Evolutionary conservation across 2,888 invertebrate genomes (phyloP), one percentile per base, ranked within the genome.

Genomic region (Phania funesta): DNA sequence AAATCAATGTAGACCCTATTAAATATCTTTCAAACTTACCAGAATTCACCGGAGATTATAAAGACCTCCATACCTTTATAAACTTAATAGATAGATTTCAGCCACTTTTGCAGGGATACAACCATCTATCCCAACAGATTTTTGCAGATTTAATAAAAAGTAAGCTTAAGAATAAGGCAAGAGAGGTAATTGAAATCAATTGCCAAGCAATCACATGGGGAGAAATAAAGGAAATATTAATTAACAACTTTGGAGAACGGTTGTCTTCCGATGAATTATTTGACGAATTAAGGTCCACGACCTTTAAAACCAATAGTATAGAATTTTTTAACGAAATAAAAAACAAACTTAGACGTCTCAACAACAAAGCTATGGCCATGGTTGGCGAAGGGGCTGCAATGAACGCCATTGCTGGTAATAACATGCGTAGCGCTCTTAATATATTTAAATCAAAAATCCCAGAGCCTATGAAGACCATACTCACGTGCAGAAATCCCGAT

Each of bases 161-260:
- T 26, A 26, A 44, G 16, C n/a, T 44, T 16, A 80, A 77, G 24
- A 77, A 58, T 7, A 83, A 65, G 48, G 78, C 83, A 22, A 64
- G 68, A 32, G 77, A 83, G 52, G 48, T 74, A 26, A 67, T 80
- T n/a, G 80, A 83, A 74, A 80, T 84, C 18, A 83, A 80, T 71
- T 76, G 67, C 29, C 83, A 83, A 6, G 77, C 56, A 26, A 41
- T 44, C 22, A 77, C 62, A 26, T 84, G 80, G 83, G 13, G 0
- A 18, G 60, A 82, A 18, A 80, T 74, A 8, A 84, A 80, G 50
- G 38, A 32, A 38, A 50, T 82, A 9, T 38, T 80, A 22, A 35
- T 70, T 65, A 82, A 82, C 18, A 84, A 84, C 50, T 82, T 82
- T 48, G 71, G 81, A 20, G 78, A n/a, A 84, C 58, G 73, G 22